Conservation (phyloP, 1,140 invertebrate species). For the Megalonaias nervosa region DNA sequence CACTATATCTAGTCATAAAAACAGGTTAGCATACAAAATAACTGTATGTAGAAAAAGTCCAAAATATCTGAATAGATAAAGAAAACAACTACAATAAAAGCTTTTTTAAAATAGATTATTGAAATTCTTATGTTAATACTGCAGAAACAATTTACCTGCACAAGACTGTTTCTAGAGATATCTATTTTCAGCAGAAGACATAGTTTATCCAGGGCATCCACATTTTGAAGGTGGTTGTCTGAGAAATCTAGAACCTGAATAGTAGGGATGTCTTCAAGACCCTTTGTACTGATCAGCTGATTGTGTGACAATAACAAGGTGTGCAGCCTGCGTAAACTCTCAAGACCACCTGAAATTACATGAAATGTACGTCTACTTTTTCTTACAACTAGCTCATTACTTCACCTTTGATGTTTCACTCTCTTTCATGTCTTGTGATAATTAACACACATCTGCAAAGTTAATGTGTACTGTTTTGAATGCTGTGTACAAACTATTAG, state of each 20-base stretch:
- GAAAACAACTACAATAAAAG: neutral
- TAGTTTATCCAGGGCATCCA: constrained; percentile 56
- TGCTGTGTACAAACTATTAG: no score
- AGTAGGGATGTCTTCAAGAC: constrained; percentile 54
- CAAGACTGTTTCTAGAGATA: constrained; percentile 58
- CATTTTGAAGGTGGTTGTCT: constrained; percentile 57
- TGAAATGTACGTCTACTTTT: no score
- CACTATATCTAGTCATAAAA: no score
- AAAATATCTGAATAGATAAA: neutral
- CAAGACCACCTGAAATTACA: constrained; percentile 50
- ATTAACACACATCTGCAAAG: no score
- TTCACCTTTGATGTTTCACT: no score
- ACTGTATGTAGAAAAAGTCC: no score
- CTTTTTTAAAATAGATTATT: neutral
- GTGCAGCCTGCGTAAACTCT: constrained; percentile 54
- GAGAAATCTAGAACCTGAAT: constrained; percentile 62
- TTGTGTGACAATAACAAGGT: constrained; percentile 59
- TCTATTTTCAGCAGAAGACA: constrained; percentile 56
- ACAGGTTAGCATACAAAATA: no score
- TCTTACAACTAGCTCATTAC: no score
- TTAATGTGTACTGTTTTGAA: no score
- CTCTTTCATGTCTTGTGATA: no score
- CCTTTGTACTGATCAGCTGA: constrained; percentile 61
- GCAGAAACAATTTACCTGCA: constrained; percentile 47
- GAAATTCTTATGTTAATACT: neutral